Conservation (phyloP, 1,140 invertebrate genomes). For the Hylyphantes graminicola region DNA sequence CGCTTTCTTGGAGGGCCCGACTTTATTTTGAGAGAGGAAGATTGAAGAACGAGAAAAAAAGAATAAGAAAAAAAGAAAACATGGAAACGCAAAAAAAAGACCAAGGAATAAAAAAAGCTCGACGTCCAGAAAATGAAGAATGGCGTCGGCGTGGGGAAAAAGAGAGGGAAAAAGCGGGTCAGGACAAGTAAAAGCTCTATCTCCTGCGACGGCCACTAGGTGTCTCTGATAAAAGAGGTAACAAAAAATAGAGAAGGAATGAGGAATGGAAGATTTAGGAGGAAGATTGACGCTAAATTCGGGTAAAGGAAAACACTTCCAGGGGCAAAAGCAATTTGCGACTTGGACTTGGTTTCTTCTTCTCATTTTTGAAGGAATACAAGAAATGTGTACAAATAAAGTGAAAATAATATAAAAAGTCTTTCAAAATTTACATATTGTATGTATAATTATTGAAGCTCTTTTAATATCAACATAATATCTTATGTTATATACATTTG, state of each 20-base stretch:
- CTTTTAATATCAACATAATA: too few relatives aligned
- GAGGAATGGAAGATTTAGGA: conserved; percentile 36
- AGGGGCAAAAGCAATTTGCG: conserved; percentile 11
- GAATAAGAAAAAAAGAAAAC: conserved; percentile 18
- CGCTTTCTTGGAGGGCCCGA: conserved; percentile 31
- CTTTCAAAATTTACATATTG: too few relatives aligned
- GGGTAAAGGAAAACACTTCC: conserved; percentile 20
- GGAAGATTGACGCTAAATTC: conserved; percentile 51
- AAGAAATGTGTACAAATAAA: too few relatives aligned
- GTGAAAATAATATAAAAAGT: too few relatives aligned
- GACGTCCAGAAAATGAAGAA: conserved; percentile 54
- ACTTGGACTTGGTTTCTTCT: too few relatives aligned
- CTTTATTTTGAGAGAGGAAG: conserved; percentile 53
- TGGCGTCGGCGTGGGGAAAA: conserved; percentile 1
- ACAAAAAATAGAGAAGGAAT: conserved; percentile 35
- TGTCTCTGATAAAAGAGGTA: conserved; percentile 25
- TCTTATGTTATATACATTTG: too few relatives aligned
- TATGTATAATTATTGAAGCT: too few relatives aligned
- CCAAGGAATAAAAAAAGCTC: conserved; percentile 14
- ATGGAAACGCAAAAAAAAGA: conserved; percentile 27
- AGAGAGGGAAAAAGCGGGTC: conserved; percentile 43
- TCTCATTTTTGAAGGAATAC: too few relatives aligned
- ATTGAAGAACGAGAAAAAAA: conserved; percentile 16
- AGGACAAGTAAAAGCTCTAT: conserved; percentile 59
- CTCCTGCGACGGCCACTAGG: conserved; percentile 32